Conservation (phyloP, 2,888 invertebrate species). For the Dryadula phaetusa region DNA sequence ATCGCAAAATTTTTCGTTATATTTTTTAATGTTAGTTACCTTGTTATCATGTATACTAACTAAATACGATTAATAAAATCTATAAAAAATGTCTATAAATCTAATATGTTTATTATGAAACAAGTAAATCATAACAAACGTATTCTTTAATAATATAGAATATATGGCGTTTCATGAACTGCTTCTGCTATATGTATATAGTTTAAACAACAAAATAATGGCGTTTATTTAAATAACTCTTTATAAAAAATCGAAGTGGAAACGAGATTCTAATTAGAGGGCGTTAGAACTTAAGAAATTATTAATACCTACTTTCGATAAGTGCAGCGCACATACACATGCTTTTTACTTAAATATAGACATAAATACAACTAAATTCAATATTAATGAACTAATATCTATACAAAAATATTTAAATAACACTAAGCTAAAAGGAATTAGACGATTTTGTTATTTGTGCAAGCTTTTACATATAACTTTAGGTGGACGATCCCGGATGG, state of each 20-base stretch:
- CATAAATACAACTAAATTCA: not conserved
- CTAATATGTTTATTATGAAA: not conserved
- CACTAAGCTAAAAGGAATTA: not conserved
- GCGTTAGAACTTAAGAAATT: not conserved
- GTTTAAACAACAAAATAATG: not conserved
- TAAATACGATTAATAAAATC: not conserved
- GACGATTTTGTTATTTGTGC: conserved; percentile 8
- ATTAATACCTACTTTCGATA: not conserved
- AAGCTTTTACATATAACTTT: not conserved
- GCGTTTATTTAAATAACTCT: not conserved
- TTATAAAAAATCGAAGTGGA: not conserved
- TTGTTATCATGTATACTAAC: not conserved
- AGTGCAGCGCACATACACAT: not conserved
- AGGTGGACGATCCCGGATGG: not conserved
- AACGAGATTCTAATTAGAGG: conserved; percentile 7
- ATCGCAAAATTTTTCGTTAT: not conserved
- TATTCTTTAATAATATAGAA: not conserved
- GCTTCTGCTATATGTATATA: not conserved
- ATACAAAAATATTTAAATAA: not conserved
- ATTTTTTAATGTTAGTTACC: not conserved
- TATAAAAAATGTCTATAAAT: too few species aligned
- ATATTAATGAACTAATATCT: not conserved
- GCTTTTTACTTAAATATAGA: not conserved
- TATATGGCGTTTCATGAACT: conserved; percentile 15
- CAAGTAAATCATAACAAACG: conserved; percentile 11